Conservation (phyloP, 2,888 invertebrate genomes). For the Ametastegia equiseti region DNA sequence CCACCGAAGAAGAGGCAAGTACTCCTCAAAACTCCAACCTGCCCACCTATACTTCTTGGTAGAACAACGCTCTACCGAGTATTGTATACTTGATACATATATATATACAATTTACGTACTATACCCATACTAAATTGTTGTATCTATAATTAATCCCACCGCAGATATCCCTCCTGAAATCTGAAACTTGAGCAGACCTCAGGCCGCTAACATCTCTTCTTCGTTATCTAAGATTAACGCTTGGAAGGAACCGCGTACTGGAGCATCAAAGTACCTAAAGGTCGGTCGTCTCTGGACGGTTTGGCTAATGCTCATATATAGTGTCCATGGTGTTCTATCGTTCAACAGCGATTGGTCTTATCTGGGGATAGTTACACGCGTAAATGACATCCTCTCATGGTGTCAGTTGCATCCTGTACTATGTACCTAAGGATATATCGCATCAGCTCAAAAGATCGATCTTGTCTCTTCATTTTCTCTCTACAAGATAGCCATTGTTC, state of each 20-base stretch:
- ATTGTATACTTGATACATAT: not conserved
- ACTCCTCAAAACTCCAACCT: slow-evolving; percentile 25
- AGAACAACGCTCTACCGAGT: too few relatives aligned
- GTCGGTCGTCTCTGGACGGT: not conserved
- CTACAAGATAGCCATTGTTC: not conserved
- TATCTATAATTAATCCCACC: slow-evolving; percentile 38
- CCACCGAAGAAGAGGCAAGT: not conserved
- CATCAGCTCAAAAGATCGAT: not conserved
- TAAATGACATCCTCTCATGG: not conserved
- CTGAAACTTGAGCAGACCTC: not conserved
- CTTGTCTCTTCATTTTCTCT: not conserved
- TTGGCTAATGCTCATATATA: not conserved
- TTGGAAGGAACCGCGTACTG: not conserved
- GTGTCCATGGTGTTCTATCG: not conserved
- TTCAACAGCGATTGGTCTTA: not conserved
- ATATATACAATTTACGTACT: not conserved
- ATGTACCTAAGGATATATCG: not conserved
- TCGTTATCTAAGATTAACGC: slow-evolving; percentile 33
- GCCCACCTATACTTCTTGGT: not conserved
- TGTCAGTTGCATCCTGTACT: not conserved
- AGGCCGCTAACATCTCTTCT: not conserved
- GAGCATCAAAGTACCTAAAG: not conserved
- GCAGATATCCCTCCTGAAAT: slow-evolving; percentile 24
- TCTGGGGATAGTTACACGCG: slow-evolving; percentile 5
- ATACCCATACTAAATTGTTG: slow-evolving; percentile 32